These are phyloP conservation scores for Melikaiella ostensackeni DNA, from an alignment of 2,888 invertebrate genomes.

Conservation along the genomic window DNA sequence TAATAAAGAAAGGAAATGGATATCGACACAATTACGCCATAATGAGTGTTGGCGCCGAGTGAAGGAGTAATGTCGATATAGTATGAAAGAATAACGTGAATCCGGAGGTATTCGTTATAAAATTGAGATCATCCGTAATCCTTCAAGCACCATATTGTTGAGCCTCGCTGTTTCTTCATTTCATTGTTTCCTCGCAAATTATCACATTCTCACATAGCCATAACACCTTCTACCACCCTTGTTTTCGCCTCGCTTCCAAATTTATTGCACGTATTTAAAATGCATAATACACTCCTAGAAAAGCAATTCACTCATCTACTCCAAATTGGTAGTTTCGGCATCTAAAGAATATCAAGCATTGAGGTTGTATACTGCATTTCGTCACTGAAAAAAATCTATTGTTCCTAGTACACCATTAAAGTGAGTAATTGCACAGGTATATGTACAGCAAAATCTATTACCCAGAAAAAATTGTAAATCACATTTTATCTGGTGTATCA, in stretches of 20 bases:
- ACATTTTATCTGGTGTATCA: too few species aligned
- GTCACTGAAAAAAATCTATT: too few species aligned
- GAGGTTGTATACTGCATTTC: neutral
- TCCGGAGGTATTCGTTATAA: neutral
- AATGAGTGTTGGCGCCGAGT: neutral
- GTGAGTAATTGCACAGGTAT: too few species aligned
- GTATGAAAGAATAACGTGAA: neutral
- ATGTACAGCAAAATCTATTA: too few species aligned
- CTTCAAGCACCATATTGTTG: neutral
- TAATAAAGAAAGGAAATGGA: neutral
- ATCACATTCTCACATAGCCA: slow-evolving; percentile 48
- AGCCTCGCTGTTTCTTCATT: slow-evolving; percentile 27
- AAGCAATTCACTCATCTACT: neutral
- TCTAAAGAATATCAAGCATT: slow-evolving; percentile 5
- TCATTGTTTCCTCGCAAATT: slow-evolving; percentile 39
- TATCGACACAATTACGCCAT: neutral
- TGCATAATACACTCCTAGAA: neutral
- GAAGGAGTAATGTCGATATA: neutral
- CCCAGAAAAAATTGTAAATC: too few species aligned
- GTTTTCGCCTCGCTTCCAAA: neutral
- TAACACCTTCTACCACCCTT: slow-evolving; percentile 38
- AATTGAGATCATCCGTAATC: slow-evolving; percentile 1
- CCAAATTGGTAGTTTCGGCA: slow-evolving; percentile 28
- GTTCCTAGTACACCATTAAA: too few species aligned
- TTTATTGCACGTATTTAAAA: neutral